Conservation (phyloP, 2,888 invertebrate species). For the Ceraclea dissimilis region DNA sequence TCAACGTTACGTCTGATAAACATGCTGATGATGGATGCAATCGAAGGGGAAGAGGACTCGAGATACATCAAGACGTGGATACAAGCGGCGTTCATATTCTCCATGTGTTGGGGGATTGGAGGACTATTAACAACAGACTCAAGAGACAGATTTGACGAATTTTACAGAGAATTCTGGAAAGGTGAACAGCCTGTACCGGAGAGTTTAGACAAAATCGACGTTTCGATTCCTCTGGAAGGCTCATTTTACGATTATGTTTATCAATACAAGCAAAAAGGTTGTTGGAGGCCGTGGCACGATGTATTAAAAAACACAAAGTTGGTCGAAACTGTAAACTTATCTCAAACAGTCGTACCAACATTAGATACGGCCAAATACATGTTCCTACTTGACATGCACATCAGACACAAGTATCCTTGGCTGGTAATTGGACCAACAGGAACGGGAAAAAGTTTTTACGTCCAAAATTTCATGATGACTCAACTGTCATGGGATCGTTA, state of each 20-base stretch:
- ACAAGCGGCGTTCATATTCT: constrained; percentile 67
- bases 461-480: constrained; percentile 64
- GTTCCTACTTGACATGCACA: constrained; percentile 64
- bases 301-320: constrained; percentile 50
- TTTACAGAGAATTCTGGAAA: constrained; percentile 47
- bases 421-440: constrained; percentile 78
- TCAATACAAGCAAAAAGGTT: constrained; percentile 72
- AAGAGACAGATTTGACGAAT: constrained; percentile 58
- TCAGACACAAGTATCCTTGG: constrained; percentile 60
- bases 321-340: constrained; percentile 55
- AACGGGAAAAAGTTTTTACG: constrained; percentile 79
- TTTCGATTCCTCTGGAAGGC: constrained; percentile 70
- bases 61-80: constrained; percentile 65
- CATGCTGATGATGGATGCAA: constrained; percentile 69
- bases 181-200: constrained; percentile 40
- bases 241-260: constrained; percentile 75
- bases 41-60: constrained; percentile 61
- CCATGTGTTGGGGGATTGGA: constrained; percentile 78
- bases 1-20: constrained; percentile 68
- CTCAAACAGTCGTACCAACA: constrained; percentile 76
- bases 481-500: constrained; percentile 60
- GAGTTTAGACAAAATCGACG: constrained; percentile 59
- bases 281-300: constrained; percentile 84
- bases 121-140: constrained; percentile 71
- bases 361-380: constrained; percentile 78